Evolutionary conservation across 2,888 invertebrate species (phyloP), one percentile per base, ranked within the genome.

Genomic region (Mylabris sibirica): DNA sequence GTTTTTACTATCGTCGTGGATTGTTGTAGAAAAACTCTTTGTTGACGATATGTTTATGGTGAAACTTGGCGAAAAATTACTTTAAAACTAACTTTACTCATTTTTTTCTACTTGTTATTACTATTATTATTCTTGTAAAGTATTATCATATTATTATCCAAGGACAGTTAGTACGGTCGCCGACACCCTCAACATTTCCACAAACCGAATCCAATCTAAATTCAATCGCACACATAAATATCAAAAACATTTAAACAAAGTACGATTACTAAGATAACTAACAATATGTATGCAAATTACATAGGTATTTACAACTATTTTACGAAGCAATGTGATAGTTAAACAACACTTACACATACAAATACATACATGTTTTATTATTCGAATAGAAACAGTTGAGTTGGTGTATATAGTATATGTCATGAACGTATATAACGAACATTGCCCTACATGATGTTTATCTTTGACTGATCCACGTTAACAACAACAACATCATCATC

Each of bases 271-370:
- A 73, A 75, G 71, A 78, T 79, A 79, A 78, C 74, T 77, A 77
- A 79, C 79, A 78, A 78, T 79, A 79, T 80, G 79, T 79, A 80
- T 80, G 80, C 79, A 80, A 80, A 80, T 78, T 77, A 74, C 72
- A 63, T 63, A 68, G 68, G 77, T 78, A 79, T 80, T 79, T 79
- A 78, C 78, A 77, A 75, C 75, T 75, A 73, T 76, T 79, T 78
- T 78, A 79, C 75, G 75, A 77, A 72, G 64, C 64, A 59, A 64
- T 68, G 69, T 57, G 73, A 73, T 73, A 69, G 69, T 59, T 77
- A 75, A 30, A 72, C 72, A 72, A 71, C 70, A 67, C 30, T 22
- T 49, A 49, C 20, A 49, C 20, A 49, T 20, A 49, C 11, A 44
- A 3, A 49, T 9, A 49, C 70, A 70, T 64, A 60, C 41, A 59